These are phyloP conservation scores for Spea multiplicata DNA, from an alignment of 2,113 vertebrate genomes.

Conservation along the genomic window DNA sequence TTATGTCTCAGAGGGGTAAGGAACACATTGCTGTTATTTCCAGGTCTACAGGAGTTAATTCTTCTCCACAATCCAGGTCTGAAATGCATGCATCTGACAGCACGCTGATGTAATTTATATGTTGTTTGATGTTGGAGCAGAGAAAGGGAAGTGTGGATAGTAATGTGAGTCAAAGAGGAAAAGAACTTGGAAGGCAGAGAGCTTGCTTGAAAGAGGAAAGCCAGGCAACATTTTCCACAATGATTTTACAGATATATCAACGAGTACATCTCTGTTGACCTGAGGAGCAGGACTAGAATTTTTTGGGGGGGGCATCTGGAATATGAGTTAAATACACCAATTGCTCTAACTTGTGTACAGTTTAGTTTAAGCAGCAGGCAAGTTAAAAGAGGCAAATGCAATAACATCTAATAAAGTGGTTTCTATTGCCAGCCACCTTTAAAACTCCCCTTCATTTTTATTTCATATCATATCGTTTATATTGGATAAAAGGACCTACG, in stretches of 20 bases:
- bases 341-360: slow-evolving; percentile 24
- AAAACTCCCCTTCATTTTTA: no score
- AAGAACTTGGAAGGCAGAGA: slow-evolving; percentile 66
- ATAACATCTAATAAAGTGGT: no score
- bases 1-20: slow-evolving; percentile 1
- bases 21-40: background rate
- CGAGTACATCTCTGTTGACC: slow-evolving; percentile 50
- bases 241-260: slow-evolving; percentile 62
- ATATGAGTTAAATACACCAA: slow-evolving; percentile 36
- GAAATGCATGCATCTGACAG: slow-evolving; percentile 67
- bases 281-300: slow-evolving; percentile 15
- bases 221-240: slow-evolving; percentile 55
- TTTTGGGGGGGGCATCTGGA: slow-evolving; percentile 49
- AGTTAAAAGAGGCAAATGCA: background rate
- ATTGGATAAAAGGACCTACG: background rate
- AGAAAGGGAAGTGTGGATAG: slow-evolving; percentile 64
- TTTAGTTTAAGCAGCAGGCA: background rate
- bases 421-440: no score
- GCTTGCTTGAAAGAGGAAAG: slow-evolving; percentile 60
- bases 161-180: slow-evolving; percentile 66
- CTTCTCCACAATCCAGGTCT: slow-evolving; percentile 70
- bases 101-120: slow-evolving; percentile 71
- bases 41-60: slow-evolving; percentile 54
- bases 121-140: slow-evolving; percentile 73
- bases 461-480: background rate